Evolutionary conservation across 1,140 invertebrate species (phyloP), one percentile per base, ranked within the genome.

Genomic region (Drosophila dunni): DNA sequence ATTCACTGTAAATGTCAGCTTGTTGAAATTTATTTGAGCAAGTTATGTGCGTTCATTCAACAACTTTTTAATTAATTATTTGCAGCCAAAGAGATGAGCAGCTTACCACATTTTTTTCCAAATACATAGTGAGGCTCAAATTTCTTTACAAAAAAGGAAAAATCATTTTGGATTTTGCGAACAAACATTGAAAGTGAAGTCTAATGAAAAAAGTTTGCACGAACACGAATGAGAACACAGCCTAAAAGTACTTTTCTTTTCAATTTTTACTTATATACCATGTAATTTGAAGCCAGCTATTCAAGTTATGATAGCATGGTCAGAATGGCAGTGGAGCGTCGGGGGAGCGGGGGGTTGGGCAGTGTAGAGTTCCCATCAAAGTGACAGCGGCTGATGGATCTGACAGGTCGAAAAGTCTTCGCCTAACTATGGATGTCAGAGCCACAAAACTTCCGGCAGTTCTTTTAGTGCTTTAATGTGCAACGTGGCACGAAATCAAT

Each of bases 331-430:
- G 7, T 7, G 46, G 20, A 50, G 44, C 7, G 4, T 13, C 13
- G 15, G 34, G 34, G 20, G 36, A n/a, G 45, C 1, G 56, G 5
- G 4, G 38, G 38, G 7, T 3, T 11, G 34, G n/a, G 17, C 15
- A 7, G 38, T 17, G 8, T 3, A 20, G 34, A 8, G 7, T 15
- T 36, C 15, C 7, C 48, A 57, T 24, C 46, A 40, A 40, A 40
- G n/a, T 79, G 80, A 82, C 80, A 79, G 72, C 66, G 63, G 76
- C 65, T 82, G 80, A 82, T 79, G 79, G 71, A 83, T 83, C 74
- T 68, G 71, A 83, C 76, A 64, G 76, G 62, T 62, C 56, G 54
- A 71, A 46, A 50, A 71, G 65, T 75, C 53, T 48, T 45, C 62
- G 9, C 38, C 63, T 75, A 61, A 54, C 75, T 79, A 46, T 9